Evolutionary conservation across 1,140 invertebrate species (phyloP).

Genomic region (Caenorhabditis remanei): DNA sequence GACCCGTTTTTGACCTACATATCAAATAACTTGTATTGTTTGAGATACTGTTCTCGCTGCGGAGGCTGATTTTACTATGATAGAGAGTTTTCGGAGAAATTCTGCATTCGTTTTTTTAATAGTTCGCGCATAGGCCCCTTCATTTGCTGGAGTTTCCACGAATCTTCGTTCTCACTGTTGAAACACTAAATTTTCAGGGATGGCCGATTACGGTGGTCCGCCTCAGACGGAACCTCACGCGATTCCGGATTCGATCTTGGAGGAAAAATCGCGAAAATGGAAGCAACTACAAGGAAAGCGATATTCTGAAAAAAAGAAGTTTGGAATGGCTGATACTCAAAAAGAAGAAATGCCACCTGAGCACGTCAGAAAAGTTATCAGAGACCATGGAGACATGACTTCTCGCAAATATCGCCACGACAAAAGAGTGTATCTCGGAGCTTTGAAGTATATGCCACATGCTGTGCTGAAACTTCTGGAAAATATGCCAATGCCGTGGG

Average conservation of each 20-base stretch:
- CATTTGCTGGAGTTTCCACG: too few relatives aligned
- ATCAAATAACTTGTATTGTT: too few relatives aligned
- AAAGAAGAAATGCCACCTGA: slow-evolving; percentile 99
- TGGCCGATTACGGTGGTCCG: slow-evolving; percentile 35
- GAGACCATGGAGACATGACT: slow-evolving; percentile 99
- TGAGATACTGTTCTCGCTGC: too few relatives aligned
- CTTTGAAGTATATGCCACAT: slow-evolving; percentile 99
- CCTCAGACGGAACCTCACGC: slow-evolving; percentile 10
- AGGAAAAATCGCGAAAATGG: slow-evolving; percentile 90
- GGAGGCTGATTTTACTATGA: too few relatives aligned
- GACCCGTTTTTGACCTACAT: too few relatives aligned
- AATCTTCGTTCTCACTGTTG: not conserved
- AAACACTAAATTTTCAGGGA: not conserved
- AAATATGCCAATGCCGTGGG: slow-evolving; percentile 99
- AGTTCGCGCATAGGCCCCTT: too few relatives aligned
- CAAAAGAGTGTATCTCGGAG: slow-evolving; percentile 96
- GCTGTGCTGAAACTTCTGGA: slow-evolving; percentile 97
- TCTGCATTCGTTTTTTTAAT: too few relatives aligned
- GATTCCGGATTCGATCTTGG: slow-evolving; percentile 68
- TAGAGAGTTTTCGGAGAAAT: too few relatives aligned
- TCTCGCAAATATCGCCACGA: slow-evolving; percentile 98
- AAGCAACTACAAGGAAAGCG: slow-evolving; percentile 96
- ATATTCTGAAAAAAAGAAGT: slow-evolving; percentile 96
- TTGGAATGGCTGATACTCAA: slow-evolving; percentile 97
- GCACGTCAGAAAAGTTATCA: slow-evolving; percentile 97